A percentile compares a stretch with the other conserved stretches of the same genome.
These are phyloP conservation scores for Meloidogyne hapla DNA, from an alignment of 1,140 invertebrate genomes.

Conservation along the genomic window DNA sequence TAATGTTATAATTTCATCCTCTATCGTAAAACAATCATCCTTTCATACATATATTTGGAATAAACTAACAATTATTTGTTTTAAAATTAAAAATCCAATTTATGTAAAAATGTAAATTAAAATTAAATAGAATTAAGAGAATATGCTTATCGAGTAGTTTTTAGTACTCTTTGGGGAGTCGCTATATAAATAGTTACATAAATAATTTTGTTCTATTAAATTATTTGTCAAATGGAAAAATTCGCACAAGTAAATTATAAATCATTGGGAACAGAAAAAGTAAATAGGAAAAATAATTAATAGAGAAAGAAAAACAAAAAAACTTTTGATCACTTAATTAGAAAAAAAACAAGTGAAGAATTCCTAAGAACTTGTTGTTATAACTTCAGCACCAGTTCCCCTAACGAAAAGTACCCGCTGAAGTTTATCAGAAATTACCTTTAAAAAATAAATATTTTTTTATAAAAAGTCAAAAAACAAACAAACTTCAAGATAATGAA, in stretches of 20 bases:
- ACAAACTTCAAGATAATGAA: constrained; percentile 52
- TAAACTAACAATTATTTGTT: no score
- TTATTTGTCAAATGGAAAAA: not conserved
- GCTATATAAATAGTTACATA: no score
- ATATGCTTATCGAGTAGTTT: no score
- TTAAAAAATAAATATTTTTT: constrained; percentile 90
- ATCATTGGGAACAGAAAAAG: not conserved
- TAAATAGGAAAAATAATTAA: not conserved
- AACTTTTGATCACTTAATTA: not conserved
- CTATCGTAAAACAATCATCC: no score
- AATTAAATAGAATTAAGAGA: no score
- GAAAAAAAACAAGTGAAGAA: not conserved
- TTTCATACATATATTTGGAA: no score
- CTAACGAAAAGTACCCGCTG: constrained; percentile 94
- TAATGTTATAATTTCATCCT: no score
- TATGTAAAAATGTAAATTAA: no score
- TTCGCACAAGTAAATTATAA: not conserved
- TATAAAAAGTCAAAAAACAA: constrained; percentile 1
- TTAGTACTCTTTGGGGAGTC: no score
- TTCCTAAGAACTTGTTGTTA: constrained; percentile 91
- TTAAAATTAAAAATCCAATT: no score
- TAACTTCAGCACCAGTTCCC: constrained; percentile 94
- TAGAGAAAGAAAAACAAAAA: not conserved
- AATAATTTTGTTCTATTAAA: no score
- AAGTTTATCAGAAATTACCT: constrained; percentile 93